These are phyloP conservation scores for Parascotia fuliginaria DNA, from an alignment of 2,888 invertebrate species.

Conservation along the genomic window DNA sequence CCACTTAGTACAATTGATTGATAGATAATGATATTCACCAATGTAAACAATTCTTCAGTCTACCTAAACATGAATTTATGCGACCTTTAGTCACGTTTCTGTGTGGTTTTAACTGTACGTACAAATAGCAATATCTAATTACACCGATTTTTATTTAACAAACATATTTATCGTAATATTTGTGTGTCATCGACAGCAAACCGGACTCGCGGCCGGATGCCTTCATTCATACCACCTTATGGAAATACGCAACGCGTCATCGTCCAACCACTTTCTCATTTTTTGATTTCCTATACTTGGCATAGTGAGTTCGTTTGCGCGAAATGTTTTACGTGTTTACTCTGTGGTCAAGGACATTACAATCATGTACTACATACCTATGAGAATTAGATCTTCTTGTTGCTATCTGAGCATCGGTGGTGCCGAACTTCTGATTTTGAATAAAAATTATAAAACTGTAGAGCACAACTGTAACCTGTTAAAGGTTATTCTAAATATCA, in stretches of 20 bases:
- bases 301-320: slow-evolving; percentile 18
- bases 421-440: no score
- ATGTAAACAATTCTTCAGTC: neutral
- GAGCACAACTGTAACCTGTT: no score
- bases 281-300: slow-evolving; percentile 49
- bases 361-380: slow-evolving; percentile 3
- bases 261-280: slow-evolving; percentile 63
- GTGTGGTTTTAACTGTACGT: slow-evolving; percentile 16
- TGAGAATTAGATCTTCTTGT: neutral
- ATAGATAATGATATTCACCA: neutral
- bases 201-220: slow-evolving; percentile 51
- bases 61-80: slow-evolving; percentile 1
- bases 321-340: slow-evolving; percentile 8
- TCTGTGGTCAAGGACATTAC: slow-evolving; percentile 33
- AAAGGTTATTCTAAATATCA: no score
- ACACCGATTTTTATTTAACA: slow-evolving; percentile 35
- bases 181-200: slow-evolving; percentile 45
- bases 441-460: no score
- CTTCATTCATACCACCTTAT: slow-evolving; percentile 52
- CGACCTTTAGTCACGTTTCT: slow-evolving; percentile 18
- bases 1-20: neutral
- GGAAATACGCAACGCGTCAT: slow-evolving; percentile 57
- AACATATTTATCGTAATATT: slow-evolving; percentile 41
- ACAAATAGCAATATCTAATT: slow-evolving; percentile 23
- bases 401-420: neutral